Evolutionary conservation across 2,113 vertebrate species (phyloP).

Genomic region (Lethenteron reissneri): DNA sequence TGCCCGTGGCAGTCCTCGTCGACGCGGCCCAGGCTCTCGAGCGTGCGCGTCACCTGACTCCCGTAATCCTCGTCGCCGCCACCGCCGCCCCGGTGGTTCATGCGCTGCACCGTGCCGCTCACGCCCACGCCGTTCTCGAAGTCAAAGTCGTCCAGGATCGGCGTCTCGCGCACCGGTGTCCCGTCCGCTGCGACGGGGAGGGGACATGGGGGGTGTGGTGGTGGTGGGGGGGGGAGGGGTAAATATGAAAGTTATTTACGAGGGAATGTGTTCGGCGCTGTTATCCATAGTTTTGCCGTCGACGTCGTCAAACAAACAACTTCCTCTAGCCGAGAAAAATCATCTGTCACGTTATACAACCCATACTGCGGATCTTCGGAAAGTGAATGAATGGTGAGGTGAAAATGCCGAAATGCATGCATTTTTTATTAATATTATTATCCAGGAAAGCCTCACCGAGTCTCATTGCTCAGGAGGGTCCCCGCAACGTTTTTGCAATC

Average conservation of each 20-base stretch:
- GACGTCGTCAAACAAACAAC: too few species aligned
- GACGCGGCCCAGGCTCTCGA: slow-evolving; percentile 50
- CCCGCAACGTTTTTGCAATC: too few species aligned
- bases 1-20: slow-evolving; percentile 27
- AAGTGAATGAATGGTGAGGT: too few species aligned
- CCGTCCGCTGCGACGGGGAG: slow-evolving; percentile 43
- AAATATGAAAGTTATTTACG: neutral
- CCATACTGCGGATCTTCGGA: too few species aligned
- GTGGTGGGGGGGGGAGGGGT: neutral
- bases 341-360: too few species aligned
- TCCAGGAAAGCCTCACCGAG: too few species aligned
- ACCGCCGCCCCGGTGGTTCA: slow-evolving; percentile 29
- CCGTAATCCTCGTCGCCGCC: slow-evolving; percentile 43
- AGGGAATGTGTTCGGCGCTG: too few species aligned
- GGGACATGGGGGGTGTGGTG: neutral
- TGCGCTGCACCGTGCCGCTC: slow-evolving; percentile 16
- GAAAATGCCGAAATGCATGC: too few species aligned
- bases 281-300: too few species aligned
- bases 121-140: slow-evolving; percentile 57
- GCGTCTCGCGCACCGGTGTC: slow-evolving; percentile 80
- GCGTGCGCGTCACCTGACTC: slow-evolving; percentile 59
- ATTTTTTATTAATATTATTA: too few species aligned
- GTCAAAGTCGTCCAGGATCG: slow-evolving; percentile 83
- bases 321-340: too few species aligned
- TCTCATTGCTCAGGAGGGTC: too few species aligned